Percentiles rank a stretch among this genome's conserved stretches.
These are phyloP conservation scores for Bucco capensis DNA, from an alignment of 2,113 vertebrate genomes.

Conservation along the genomic window DNA sequence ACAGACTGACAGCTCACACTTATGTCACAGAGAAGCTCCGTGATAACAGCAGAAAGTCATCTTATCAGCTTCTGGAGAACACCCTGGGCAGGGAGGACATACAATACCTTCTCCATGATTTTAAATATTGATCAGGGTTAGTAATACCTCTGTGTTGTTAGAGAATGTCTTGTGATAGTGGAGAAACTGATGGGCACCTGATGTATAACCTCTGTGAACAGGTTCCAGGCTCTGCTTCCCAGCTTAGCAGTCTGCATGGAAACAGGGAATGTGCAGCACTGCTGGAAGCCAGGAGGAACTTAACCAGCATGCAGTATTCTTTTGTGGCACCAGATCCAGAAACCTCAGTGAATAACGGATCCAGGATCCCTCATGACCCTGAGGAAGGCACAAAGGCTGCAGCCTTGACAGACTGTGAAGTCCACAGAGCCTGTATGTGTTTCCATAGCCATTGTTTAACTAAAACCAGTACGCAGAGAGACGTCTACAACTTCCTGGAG, in stretches of 20 bases:
- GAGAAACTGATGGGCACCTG: conserved; percentile 23
- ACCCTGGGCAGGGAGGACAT: neutral
- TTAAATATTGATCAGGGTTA: conserved; percentile 63
- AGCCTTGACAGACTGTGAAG: conserved; percentile 19
- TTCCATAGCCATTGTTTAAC: conserved; percentile 75
- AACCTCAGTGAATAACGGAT: conserved; percentile 73
- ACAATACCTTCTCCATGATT: conserved; percentile 15
- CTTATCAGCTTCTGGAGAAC: conserved; percentile 15
- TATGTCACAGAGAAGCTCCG: neutral
- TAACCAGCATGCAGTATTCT: conserved; percentile 69
- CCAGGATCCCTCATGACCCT: conserved; percentile 51
- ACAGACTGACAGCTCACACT: conserved; percentile 17
- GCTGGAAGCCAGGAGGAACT: conserved; percentile 17
- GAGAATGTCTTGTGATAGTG: conserved; percentile 27
- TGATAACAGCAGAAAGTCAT: conserved; percentile 29
- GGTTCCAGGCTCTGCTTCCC: neutral
- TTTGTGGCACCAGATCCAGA: conserved; percentile 77
- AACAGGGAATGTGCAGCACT: conserved; percentile 9
- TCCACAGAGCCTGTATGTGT: conserved; percentile 27
- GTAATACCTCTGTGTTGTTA: neutral
- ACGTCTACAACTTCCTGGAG: conserved; percentile 92
- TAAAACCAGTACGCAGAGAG: conserved; percentile 86
- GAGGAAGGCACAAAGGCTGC: conserved; percentile 63
- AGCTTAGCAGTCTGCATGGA: conserved; percentile 58
- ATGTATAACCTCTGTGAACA: neutral